Conservation (phyloP, 2,797 vertebrate genomes). For the Tokudaia tokunoshimensis region DNA sequence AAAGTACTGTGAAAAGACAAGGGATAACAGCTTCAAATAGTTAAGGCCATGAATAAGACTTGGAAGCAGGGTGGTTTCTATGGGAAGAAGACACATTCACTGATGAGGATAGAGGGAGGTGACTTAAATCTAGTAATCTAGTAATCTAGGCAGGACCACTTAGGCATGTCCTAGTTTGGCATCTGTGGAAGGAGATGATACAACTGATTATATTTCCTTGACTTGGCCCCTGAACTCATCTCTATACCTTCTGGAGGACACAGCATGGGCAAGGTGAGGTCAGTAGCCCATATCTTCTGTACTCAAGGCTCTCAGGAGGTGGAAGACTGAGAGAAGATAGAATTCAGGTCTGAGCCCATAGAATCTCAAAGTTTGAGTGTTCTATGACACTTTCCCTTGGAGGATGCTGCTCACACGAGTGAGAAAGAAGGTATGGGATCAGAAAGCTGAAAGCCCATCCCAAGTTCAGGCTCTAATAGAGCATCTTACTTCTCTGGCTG, state of each 20-base stretch:
- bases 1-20: not conserved
- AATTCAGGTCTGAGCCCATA: not conserved
- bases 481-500: not conserved
- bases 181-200: conserved; percentile 3
- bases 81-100: not conserved
- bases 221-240: not conserved
- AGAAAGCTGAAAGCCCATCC: not conserved
- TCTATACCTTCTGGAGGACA: not conserved
- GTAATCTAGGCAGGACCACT: not conserved
- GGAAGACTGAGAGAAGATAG: not conserved
- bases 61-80: conserved; percentile 1
- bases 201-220: not conserved
- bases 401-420: not conserved
- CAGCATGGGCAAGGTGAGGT: not conserved
- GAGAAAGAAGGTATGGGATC: not conserved
- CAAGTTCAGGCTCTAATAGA: not conserved
- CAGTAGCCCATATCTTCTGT: not conserved
- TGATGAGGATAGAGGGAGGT: not conserved
- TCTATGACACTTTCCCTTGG: not conserved
- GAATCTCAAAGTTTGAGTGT: not conserved
- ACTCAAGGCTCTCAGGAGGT: not conserved
- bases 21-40: not conserved
- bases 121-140: not conserved
- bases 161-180: not conserved
- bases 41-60: not conserved